Evolutionary conservation across 2,888 invertebrate species (phyloP), one percentile per base, ranked within the genome.

Genomic region (Hyppa rectilinea): DNA sequence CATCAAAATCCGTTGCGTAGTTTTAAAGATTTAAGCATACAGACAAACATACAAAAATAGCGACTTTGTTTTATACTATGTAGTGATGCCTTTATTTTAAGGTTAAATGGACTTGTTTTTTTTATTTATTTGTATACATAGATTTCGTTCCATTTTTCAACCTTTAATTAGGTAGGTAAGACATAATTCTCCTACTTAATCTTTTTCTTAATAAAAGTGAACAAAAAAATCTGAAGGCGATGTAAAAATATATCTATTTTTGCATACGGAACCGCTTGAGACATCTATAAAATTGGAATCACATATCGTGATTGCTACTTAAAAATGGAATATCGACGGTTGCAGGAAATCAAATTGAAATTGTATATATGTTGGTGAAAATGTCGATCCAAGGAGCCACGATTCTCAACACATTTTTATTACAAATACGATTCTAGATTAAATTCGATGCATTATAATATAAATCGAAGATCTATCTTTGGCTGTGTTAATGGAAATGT

Each of bases 281-380:
- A 68, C 47, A 79, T 81, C 82, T 81, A 81, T 84, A 83, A 86
- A 86, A 89, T 87, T 86, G 89, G 89, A 92, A 93, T 93, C 89
- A 87, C 87, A 87, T 87, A 83, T 90, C 87, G 88, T 90, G 91
- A 94, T 93, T 94, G 93, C 93, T 93, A 93, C 90, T 94, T 93
- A 93, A 93, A 93, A 92, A 92, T 92, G 91, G 83, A 92, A 93
- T 88, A 87, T 85, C 83, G 85, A 74, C 88, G 88, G 83, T 85
- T 83, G 89, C 85, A 88, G 89, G 91, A 92, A 93, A 93, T 93
- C 92, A 90, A 93, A 93, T 93, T 90, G 93, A 91, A 91, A 91
- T 87, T 90, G 88, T 89, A 90, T 90, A 90, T 90, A 88, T 87
- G 91, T 78, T 87, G 87, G 81, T 82, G 87, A 88, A 92, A 92